phyloP scores from a whole-genome alignment of 2,888 invertebrate genomes.

The Drosophila birchii region DNA sequence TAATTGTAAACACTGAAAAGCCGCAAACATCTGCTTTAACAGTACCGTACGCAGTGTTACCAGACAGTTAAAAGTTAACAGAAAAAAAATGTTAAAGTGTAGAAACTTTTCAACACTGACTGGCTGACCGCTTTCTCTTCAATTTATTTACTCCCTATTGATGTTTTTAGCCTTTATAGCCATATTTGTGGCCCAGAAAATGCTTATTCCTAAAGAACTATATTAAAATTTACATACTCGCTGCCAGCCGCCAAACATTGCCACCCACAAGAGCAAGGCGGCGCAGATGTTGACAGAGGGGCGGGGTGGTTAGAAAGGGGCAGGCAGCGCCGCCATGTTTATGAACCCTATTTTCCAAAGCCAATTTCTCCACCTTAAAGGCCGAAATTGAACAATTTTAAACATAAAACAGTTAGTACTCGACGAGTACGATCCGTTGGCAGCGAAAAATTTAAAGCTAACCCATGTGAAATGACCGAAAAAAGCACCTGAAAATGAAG shows the following conservation, averaged over 20 bases:
- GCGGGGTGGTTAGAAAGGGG: conserved; percentile 4
- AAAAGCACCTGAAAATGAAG: conserved; percentile 58
- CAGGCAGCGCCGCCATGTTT: conserved; percentile 26
- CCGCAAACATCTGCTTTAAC: conserved; percentile 4
- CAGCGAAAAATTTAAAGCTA: conserved; percentile 1
- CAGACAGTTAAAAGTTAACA: too few relatives aligned
- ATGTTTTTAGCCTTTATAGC: background rate
- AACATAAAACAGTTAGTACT: conserved; percentile 52
- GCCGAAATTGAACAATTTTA: conserved; percentile 28
- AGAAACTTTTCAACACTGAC: too few relatives aligned
- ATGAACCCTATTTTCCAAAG: conserved; percentile 37
- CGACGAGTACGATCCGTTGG: conserved; percentile 3
- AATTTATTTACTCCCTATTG: too few relatives aligned
- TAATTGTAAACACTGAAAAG: conserved; percentile 6
- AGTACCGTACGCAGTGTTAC: conserved; percentile 7
- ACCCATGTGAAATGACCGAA: conserved; percentile 25
- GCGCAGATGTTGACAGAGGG: background rate
- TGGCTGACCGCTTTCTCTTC: too few relatives aligned
- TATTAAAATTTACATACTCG: too few relatives aligned
- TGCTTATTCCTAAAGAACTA: background rate
- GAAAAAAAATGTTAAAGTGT: too few relatives aligned
- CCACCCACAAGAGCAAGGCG: background rate
- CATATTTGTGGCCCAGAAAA: background rate
- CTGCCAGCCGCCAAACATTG: background rate
- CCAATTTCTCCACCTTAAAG: conserved; percentile 21